Conservation (phyloP, 2,888 invertebrate species). For the Malachius bipustulatus region DNA sequence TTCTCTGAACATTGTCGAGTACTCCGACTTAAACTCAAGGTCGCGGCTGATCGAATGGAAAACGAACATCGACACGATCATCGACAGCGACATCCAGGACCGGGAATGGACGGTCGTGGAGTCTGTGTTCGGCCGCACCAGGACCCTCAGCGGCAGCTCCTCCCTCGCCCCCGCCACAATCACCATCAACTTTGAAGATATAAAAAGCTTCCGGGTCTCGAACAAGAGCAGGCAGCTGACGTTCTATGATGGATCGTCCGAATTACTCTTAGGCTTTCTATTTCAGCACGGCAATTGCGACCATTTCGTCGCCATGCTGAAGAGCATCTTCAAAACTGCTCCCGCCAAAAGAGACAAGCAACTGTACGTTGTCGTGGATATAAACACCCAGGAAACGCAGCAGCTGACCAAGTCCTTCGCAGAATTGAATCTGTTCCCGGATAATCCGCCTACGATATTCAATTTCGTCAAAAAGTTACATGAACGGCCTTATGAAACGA, state of each 20-base stretch:
- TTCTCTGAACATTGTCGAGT: conserved; percentile 56
- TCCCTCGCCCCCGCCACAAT: conserved; percentile 42
- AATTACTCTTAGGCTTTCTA: conserved; percentile 67
- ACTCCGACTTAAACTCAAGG: conserved; percentile 38
- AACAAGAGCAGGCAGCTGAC: conserved; percentile 35
- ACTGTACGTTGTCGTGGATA: conserved; percentile 58
- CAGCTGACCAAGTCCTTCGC: conserved; percentile 77
- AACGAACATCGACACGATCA: conserved; percentile 65
- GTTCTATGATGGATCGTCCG: conserved; percentile 58
- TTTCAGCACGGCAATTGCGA: conserved; percentile 83
- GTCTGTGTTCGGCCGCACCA: conserved; percentile 53
- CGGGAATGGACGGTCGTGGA: conserved; percentile 80
- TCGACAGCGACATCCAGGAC: conserved; percentile 65
- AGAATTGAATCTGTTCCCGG: conserved; percentile 70
- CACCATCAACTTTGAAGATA: conserved; percentile 47
- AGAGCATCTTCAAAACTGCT: conserved; percentile 49
- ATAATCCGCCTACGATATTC: conserved; percentile 57
- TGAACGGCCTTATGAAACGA: conserved; percentile 68
- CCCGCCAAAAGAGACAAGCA: conserved; percentile 62
- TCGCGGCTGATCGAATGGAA: conserved; percentile 63
- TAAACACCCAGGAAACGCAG: conserved; percentile 50
- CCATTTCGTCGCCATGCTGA: conserved; percentile 52
- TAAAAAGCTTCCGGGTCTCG: conserved; percentile 51
- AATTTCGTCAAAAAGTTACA: conserved; percentile 46
- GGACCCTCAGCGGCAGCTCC: conserved; percentile 46